phyloP scores from a whole-genome alignment of 2,797 vertebrate species.

The Kryptolebias ocellatus region DNA sequence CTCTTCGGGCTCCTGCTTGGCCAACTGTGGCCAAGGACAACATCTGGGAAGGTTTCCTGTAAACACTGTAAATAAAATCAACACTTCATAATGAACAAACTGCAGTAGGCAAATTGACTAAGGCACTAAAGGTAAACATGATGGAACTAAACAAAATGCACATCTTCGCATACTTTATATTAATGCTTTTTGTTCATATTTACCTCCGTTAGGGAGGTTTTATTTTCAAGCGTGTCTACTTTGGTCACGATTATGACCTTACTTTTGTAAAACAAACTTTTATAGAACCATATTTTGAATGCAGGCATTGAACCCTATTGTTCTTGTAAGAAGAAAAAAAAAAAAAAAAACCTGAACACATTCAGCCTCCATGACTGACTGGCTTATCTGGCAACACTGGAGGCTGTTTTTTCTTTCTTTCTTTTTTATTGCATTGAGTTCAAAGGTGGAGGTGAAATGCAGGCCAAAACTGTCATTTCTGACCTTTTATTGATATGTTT shows the following conservation, averaged over 20 bases:
- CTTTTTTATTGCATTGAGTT: background rate
- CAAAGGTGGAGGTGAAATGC: background rate
- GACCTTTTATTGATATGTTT: background rate
- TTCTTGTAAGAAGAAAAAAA: too few relatives aligned
- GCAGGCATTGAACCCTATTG: too few relatives aligned
- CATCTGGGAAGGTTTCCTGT: conserved; percentile 51
- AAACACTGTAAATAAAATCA: conserved; percentile 47
- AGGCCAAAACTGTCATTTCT: conserved; percentile 11
- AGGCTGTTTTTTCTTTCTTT: background rate
- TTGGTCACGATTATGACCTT: too few relatives aligned
- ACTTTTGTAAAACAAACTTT: too few relatives aligned
- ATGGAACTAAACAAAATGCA: background rate
- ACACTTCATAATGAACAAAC: background rate
- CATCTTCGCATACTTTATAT: background rate
- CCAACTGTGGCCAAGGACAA: conserved; percentile 31
- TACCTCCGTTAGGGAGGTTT: too few relatives aligned
- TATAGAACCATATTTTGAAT: too few relatives aligned
- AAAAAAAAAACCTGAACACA: too few relatives aligned
- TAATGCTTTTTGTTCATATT: too few relatives aligned
- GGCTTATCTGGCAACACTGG: conserved; percentile 2
- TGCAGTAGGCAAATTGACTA: background rate
- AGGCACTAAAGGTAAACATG: background rate
- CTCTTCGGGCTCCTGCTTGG: conserved; percentile 33
- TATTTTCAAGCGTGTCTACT: too few relatives aligned
- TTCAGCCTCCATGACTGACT: too few relatives aligned